Conservation (phyloP, 1,140 invertebrate genomes). For the Zaprionus vittiger region DNA sequence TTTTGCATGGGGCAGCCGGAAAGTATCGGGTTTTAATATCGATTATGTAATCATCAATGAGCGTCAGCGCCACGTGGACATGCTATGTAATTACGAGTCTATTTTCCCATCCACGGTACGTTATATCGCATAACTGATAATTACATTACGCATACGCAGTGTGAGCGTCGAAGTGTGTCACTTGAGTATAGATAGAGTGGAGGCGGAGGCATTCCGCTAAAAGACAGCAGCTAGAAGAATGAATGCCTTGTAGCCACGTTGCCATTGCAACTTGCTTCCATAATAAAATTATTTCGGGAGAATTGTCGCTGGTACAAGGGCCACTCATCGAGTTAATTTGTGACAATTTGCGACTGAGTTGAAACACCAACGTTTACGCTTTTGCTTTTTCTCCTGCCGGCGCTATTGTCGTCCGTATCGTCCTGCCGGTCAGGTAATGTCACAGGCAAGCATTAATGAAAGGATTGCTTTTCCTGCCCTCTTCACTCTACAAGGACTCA, state of each 20-base stretch:
- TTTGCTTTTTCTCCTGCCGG: slow-evolving; percentile 18
- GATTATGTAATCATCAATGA: slow-evolving; percentile 72
- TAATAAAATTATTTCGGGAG: slow-evolving; percentile 74
- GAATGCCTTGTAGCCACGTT: slow-evolving; percentile 3
- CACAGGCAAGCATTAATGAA: slow-evolving; percentile 13
- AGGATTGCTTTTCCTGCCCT: slow-evolving; percentile 25
- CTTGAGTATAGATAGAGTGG: neutral
- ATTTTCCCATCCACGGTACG: slow-evolving; percentile 32
- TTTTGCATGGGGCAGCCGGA: slow-evolving; percentile 36
- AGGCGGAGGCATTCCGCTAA: neutral
- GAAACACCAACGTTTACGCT: slow-evolving; percentile 51
- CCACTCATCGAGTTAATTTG: slow-evolving; percentile 79
- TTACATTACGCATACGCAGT: slow-evolving; percentile 68
- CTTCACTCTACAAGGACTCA: slow-evolving; percentile 1
- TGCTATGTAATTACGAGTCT: slow-evolving; percentile 49
- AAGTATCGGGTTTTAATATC: slow-evolving; percentile 40
- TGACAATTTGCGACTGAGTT: slow-evolving; percentile 59
- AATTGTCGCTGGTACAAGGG: slow-evolving; percentile 56
- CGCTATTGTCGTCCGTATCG: neutral
- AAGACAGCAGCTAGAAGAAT: neutral
- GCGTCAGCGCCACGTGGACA: slow-evolving; percentile 54
- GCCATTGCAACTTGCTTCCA: slow-evolving; percentile 21
- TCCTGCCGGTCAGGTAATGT: slow-evolving; percentile 21
- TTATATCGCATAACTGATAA: slow-evolving; percentile 40
- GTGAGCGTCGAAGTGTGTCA: slow-evolving; percentile 1